A percentile compares a stretch with the other conserved stretches of the same genome.
These are phyloP conservation scores for Biston betularia DNA, from an alignment of 2,888 invertebrate species.

Conservation along the genomic window DNA sequence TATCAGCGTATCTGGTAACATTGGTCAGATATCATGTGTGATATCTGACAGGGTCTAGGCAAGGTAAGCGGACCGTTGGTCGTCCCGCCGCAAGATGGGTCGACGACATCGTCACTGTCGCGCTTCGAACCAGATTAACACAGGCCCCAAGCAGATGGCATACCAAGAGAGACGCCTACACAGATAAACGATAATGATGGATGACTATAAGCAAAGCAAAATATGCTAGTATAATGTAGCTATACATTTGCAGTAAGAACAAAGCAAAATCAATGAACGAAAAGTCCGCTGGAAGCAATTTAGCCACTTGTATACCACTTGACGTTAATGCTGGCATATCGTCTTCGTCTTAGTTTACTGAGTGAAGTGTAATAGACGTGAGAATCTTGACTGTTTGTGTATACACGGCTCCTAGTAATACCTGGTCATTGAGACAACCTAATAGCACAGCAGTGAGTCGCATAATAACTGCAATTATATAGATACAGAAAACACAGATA, in stretches of 20 bases:
- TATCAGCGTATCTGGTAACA: no score
- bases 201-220: no score
- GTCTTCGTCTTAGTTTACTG: constrained; percentile 52
- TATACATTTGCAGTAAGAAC: not conserved
- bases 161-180: no score
- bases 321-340: constrained; percentile 29
- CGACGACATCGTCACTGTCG: no score
- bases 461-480: constrained; percentile 77
- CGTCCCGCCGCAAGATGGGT: no score
- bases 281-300: constrained; percentile 18
- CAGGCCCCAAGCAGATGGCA: no score
- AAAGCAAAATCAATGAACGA: constrained; percentile 15
- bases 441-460: constrained; percentile 57
- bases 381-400: constrained; percentile 41
- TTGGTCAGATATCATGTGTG: no score
- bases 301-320: constrained; percentile 32
- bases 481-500: no score
- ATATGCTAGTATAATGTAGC: not conserved
- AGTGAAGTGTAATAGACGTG: constrained; percentile 59
- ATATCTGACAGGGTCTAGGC: no score
- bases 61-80: no score
- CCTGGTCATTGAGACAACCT: constrained; percentile 53
- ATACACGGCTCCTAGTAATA: constrained; percentile 14
- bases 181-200: no score
- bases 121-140: no score